Percentiles rank a stretch among this genome's conserved stretches.
Evolutionary conservation across 2,888 invertebrate genomes (phyloP).

Genomic region (Nineta flava): DNA sequence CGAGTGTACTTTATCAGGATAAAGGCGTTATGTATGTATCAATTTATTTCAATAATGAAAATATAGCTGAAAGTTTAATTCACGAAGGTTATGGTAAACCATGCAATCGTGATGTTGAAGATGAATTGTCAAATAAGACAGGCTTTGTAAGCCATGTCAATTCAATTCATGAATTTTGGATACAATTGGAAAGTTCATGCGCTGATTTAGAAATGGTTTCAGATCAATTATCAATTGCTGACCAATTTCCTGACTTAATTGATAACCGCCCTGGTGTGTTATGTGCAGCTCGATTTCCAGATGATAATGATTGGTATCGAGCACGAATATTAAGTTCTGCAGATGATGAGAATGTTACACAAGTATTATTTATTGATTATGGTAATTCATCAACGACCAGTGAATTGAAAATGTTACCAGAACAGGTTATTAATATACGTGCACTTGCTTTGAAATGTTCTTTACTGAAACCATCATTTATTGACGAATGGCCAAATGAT

Average conservation of each 20-base stretch:
- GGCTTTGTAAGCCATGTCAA: slow-evolving; percentile 52
- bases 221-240: slow-evolving; percentile 34
- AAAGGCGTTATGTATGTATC: slow-evolving; percentile 47
- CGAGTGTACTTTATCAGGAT: slow-evolving; percentile 30
- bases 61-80: slow-evolving; percentile 43
- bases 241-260: slow-evolving; percentile 32
- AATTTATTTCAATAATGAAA: slow-evolving; percentile 40
- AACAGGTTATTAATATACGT: slow-evolving; percentile 36
- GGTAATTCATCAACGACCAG: slow-evolving; percentile 48
- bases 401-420: slow-evolving; percentile 42
- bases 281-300: slow-evolving; percentile 48
- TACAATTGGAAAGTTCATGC: slow-evolving; percentile 48
- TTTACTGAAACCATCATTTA: slow-evolving; percentile 31
- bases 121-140: slow-evolving; percentile 34
- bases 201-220: slow-evolving; percentile 43
- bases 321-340: slow-evolving; percentile 42
- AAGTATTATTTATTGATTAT: slow-evolving; percentile 51
- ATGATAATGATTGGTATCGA: slow-evolving; percentile 51
- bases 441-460: slow-evolving; percentile 47
- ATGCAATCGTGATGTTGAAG: slow-evolving; percentile 24
- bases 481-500: slow-evolving; percentile 42
- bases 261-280: slow-evolving; percentile 41
- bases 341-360: slow-evolving; percentile 32
- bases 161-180: slow-evolving; percentile 55
- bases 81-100: slow-evolving; percentile 39